Percentiles rank a stretch among this genome's conserved stretches.
Evolutionary conservation across 2,888 invertebrate genomes (phyloP).

Genomic region (Temnothorax rugatulus): DNA sequence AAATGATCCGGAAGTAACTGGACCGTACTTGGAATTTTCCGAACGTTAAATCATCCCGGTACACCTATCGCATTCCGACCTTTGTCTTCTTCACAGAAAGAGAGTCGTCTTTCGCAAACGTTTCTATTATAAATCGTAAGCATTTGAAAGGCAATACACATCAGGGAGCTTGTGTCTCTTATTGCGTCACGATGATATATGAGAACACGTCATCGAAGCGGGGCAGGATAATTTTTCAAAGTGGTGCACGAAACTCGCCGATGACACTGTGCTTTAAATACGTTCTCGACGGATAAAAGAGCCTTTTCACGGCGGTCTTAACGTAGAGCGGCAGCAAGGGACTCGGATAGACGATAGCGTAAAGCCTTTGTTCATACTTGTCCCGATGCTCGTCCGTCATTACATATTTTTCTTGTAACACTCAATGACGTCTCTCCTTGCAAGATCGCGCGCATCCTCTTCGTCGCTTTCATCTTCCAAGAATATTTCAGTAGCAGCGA

Average conservation of each 20-base stretch:
- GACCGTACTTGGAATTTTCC: neutral
- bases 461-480: conserved; percentile 38
- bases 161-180: conserved; percentile 14
- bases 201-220: conserved; percentile 11
- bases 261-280: conserved; percentile 46
- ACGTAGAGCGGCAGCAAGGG: conserved; percentile 5
- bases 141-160: conserved; percentile 11
- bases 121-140: neutral
- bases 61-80: neutral
- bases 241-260: conserved; percentile 24
- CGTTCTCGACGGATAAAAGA: conserved; percentile 26
- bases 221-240: conserved; percentile 50
- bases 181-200: conserved; percentile 30
- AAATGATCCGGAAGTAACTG: neutral
- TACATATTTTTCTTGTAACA: conserved; percentile 35
- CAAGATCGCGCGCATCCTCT: neutral
- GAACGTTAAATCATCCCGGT: neutral
- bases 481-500: conserved; percentile 38
- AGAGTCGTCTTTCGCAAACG: neutral
- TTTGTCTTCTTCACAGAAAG: conserved; percentile 2
- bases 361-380: conserved; percentile 51
- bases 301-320: conserved; percentile 22
- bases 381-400: conserved; percentile 39
- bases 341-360: conserved; percentile 25
- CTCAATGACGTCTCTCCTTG: conserved; percentile 30